Percentiles rank a stretch among this genome's conserved stretches.
phyloP scores from a whole-genome alignment of 2,888 invertebrate species.

The Lasioglossum zephyrum region DNA sequence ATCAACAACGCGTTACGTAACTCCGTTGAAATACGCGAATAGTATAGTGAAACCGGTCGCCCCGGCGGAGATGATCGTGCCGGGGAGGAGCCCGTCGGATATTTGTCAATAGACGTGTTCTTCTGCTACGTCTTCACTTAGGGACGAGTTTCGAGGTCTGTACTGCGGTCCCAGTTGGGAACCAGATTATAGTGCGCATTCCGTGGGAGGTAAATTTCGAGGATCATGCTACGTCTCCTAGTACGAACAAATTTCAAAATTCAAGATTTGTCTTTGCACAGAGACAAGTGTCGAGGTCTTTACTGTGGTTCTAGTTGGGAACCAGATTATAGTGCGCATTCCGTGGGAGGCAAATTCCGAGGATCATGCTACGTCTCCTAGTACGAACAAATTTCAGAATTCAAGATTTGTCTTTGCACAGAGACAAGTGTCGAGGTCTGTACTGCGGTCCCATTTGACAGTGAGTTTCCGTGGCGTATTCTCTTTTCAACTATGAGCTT shows the following conservation, averaged over 20 bases:
- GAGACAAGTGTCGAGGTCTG: not conserved
- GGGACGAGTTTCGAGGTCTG: not conserved
- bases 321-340: not conserved
- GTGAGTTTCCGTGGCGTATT: not conserved
- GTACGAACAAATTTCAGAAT: too few species aligned
- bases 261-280: too few species aligned
- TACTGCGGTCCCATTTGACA: not conserved
- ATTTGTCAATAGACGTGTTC: not conserved
- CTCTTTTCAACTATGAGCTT: not conserved
- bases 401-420: too few species aligned
- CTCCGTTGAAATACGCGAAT: not conserved
- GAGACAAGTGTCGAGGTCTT: not conserved
- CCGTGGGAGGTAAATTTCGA: not conserved
- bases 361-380: not conserved
- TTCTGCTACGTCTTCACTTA: not conserved
- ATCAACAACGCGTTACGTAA: slow-evolving; percentile 28
- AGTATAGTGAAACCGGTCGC: not conserved
- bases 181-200: not conserved
- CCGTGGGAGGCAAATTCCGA: not conserved
- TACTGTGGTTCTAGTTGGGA: not conserved
- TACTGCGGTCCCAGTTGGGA: not conserved
- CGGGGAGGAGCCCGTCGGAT: not conserved
- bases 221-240: not conserved
- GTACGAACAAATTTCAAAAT: too few species aligned
- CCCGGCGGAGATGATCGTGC: not conserved